A percentile compares a stretch with the other conserved stretches of the same genome.
phyloP scores from a whole-genome alignment of 2,888 invertebrate species.

The Hemicrepidius hirtus region DNA sequence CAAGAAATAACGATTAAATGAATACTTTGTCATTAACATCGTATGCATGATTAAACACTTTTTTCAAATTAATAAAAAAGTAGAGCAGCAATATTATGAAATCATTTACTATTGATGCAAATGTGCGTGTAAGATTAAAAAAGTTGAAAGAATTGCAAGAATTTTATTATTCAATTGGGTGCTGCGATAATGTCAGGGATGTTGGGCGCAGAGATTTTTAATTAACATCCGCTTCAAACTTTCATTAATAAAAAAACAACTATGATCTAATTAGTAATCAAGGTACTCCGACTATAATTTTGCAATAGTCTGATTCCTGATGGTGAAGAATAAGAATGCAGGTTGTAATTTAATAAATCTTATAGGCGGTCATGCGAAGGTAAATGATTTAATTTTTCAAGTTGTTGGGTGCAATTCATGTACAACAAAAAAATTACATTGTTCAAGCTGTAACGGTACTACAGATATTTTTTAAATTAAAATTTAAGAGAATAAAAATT shows the following conservation, averaged over 20 bases:
- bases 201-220: slow-evolving; percentile 7
- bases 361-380: too few species aligned
- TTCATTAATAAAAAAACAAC: slow-evolving; percentile 3
- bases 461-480: too few species aligned
- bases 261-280: slow-evolving; percentile 21
- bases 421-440: too few species aligned
- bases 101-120: background rate
- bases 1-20: slow-evolving; percentile 13
- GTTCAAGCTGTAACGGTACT: too few species aligned
- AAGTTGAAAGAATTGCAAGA: slow-evolving; percentile 15
- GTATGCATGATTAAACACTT: slow-evolving; percentile 29
- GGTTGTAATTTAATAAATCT: too few species aligned
- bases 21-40: slow-evolving; percentile 7
- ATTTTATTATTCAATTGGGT: slow-evolving; percentile 19
- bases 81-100: background rate
- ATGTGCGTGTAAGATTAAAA: background rate
- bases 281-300: slow-evolving; percentile 3
- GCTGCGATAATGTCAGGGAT: slow-evolving; percentile 28
- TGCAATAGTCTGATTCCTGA: background rate
- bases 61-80: slow-evolving; percentile 12
- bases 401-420: background rate
- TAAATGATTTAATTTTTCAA: too few species aligned
- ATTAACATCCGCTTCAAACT: slow-evolving; percentile 9
- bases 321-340: background rate
- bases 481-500: too few species aligned